These are phyloP conservation scores for Macropodus opercularis DNA, from an alignment of 2,797 vertebrate species.

Conservation along the genomic window DNA sequence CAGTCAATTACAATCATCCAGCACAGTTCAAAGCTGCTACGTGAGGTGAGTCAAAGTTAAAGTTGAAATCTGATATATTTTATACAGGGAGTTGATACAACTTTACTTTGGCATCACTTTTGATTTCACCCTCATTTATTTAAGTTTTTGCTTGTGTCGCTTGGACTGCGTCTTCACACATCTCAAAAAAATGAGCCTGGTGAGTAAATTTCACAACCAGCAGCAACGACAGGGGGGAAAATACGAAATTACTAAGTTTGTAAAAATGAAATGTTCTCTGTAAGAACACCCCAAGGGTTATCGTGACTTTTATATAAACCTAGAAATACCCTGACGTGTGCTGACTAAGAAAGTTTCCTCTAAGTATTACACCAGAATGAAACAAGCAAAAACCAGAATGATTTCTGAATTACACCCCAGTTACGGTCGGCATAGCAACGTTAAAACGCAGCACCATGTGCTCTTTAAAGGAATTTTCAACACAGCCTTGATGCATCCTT, in stretches of 20 bases:
- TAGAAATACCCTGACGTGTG: conserved; percentile 1
- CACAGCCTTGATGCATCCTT: conserved; percentile 29
- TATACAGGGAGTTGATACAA: neutral
- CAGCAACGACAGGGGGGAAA: neutral
- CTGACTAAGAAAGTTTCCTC: conserved; percentile 13
- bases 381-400: conserved; percentile 26
- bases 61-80: neutral
- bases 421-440: conserved; percentile 42
- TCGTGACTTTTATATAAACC: neutral
- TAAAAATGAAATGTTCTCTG: neutral
- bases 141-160: too few relatives aligned
- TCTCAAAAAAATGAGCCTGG: neutral
- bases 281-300: neutral
- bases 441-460: conserved; percentile 6
- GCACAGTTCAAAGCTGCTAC: neutral
- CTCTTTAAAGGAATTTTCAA: conserved; percentile 24
- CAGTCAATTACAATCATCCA: neutral
- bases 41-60: neutral
- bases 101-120: neutral
- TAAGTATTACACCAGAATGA: conserved; percentile 22
- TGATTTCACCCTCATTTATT: neutral
- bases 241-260: neutral
- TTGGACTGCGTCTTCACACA: neutral
- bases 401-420: conserved; percentile 19
- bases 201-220: neutral